A percentile compares a stretch with the other conserved stretches of the same genome.
phyloP scores from a whole-genome alignment of 2,113 vertebrate species.

The Python bivittatus region DNA sequence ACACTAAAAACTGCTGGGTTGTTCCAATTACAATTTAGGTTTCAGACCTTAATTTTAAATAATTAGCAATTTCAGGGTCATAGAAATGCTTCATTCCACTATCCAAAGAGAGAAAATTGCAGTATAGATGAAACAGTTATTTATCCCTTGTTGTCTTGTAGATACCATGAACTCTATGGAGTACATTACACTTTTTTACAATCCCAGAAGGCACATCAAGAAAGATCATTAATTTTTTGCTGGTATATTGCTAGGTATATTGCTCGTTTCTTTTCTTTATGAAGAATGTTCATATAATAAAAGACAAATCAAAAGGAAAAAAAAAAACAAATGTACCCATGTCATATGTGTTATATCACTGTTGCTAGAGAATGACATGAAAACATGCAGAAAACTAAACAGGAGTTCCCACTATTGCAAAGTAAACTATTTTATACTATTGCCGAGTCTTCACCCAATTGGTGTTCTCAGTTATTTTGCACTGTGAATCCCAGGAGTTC shows the following conservation, averaged over 20 bases:
- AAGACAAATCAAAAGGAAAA: too few relatives aligned
- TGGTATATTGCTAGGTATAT: too few relatives aligned
- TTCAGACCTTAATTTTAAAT: background rate
- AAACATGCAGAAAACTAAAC: background rate
- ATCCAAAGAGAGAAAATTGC: background rate
- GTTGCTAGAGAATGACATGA: background rate
- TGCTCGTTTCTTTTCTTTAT: too few relatives aligned
- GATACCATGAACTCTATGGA: background rate
- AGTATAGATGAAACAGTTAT: background rate
- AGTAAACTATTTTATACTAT: background rate
- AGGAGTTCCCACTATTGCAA: background rate
- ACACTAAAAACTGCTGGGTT: background rate
- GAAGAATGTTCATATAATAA: too few relatives aligned
- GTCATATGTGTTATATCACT: background rate
- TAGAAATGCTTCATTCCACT: background rate
- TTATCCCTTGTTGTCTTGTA: background rate
- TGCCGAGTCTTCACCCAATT: background rate
- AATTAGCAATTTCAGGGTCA: background rate
- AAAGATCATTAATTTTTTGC: too few relatives aligned
- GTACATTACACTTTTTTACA: too few relatives aligned
- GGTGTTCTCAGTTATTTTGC: background rate
- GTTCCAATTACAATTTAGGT: background rate
- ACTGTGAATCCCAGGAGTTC: background rate
- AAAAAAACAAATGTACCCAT: too few relatives aligned
- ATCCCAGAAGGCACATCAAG: too few relatives aligned